These are phyloP conservation scores for Endotricha flammealis DNA, from an alignment of 2,888 invertebrate genomes.

Conservation along the genomic window DNA sequence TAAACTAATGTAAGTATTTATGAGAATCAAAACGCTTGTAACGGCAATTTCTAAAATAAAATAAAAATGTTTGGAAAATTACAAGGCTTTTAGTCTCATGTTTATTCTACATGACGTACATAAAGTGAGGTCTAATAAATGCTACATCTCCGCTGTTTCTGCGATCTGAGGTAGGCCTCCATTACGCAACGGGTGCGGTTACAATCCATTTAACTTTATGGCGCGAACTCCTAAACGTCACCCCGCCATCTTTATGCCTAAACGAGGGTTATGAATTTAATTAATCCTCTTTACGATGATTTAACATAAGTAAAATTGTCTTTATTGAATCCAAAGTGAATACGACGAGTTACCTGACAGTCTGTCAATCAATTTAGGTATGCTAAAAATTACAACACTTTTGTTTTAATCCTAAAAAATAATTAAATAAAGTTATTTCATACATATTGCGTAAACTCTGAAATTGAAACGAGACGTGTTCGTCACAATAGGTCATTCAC, in stretches of 20 bases:
- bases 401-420: no score
- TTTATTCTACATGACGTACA: slow-evolving; percentile 1
- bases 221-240: slow-evolving; percentile 30
- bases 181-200: slow-evolving; percentile 34
- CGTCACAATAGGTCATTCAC: no score
- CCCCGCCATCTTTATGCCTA: slow-evolving; percentile 37
- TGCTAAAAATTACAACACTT: no score
- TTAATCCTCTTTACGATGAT: slow-evolving; percentile 41
- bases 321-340: slow-evolving; percentile 7
- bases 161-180: slow-evolving; percentile 15
- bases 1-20: no score
- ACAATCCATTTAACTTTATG: slow-evolving; percentile 52
- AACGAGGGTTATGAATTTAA: slow-evolving; percentile 55
- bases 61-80: not conserved
- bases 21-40: no score
- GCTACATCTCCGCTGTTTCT: slow-evolving; percentile 10
- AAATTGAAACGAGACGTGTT: no score
- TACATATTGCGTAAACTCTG: no score
- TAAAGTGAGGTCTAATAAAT: slow-evolving; percentile 3
- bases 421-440: no score
- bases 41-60: no score
- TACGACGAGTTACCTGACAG: not conserved
- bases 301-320: slow-evolving; percentile 30
- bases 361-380: not conserved
- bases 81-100: slow-evolving; percentile 1